These are phyloP conservation scores for Ivindomyrus marchei DNA, from an alignment of 2,113 vertebrate species.

Conservation along the genomic window DNA sequence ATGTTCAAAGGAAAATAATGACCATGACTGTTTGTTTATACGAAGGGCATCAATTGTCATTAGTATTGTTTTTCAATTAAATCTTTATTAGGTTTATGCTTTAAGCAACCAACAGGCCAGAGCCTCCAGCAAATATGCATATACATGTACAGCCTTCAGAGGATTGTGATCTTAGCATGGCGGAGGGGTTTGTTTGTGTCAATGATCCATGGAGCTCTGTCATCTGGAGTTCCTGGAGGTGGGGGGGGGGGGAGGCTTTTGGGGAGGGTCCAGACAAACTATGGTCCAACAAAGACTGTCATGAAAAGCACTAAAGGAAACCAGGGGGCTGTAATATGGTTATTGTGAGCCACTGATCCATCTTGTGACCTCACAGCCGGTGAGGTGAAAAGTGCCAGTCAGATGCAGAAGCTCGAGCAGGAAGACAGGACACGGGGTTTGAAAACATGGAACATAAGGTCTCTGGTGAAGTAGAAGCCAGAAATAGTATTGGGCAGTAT, in stretches of 20 bases:
- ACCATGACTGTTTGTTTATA: background rate
- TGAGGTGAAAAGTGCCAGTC: background rate
- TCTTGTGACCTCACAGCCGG: background rate
- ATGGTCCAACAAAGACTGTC: background rate
- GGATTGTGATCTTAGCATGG: background rate
- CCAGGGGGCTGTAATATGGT: background rate
- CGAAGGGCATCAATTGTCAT: background rate
- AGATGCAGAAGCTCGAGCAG: background rate
- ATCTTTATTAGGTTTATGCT: background rate
- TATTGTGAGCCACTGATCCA: background rate
- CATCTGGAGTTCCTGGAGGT: background rate
- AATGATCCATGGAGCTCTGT: background rate
- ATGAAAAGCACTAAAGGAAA: background rate
- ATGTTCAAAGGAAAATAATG: background rate
- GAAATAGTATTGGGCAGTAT: background rate
- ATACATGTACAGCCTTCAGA: background rate
- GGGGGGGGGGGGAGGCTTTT: background rate
- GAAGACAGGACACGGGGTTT: background rate
- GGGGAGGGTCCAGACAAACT: background rate
- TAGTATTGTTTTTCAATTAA: background rate
- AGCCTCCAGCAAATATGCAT: background rate
- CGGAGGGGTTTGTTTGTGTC: background rate
- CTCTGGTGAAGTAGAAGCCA: background rate
- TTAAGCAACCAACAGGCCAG: background rate
- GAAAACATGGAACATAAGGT: background rate